Evolutionary conservation across 2,888 invertebrate genomes (phyloP), one percentile per base, ranked within the genome.

Genomic region (Cyclophora albipunctata): DNA sequence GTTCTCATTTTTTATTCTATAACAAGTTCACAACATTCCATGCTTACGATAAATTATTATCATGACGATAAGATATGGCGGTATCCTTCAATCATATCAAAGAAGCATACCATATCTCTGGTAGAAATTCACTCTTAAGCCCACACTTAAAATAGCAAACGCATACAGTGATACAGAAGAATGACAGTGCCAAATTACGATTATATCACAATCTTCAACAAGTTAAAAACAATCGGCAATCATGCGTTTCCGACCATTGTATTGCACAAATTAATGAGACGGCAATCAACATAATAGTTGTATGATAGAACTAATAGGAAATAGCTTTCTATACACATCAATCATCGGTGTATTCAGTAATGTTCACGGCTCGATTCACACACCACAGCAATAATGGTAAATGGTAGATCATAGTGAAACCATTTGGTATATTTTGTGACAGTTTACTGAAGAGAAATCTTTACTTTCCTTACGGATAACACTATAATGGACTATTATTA

Each of bases 301-400:
- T 64, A 58, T 58, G 67, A 69, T 68, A 72, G 64, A 60, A 64
- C 63, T 75, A 74, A 74, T 67, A 66, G 66, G 69, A 69, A 71
- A 65, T 64, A 69, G 77, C 85, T 86, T 86, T 86, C 85, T 81
- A 84, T 64, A 63, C 77, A 63, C 78, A 83, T 85, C 81, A 75
- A 83, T 85, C 83, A 82, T 63, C 59, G 62, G 72, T 64, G 73
- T 66, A 64, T 66, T 72, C 67, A 70, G 69, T 71, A 71, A 69
- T 69, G 77, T 80, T 75, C 73, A 75, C 69, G 76, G 70, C 69
- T 77, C 72, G 75, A 71, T 79, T 78, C 82, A 80, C 78, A 79
- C 69, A 60, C 64, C 71, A 68, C 63, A 63, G 58, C 73, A 73
- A 73, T 76, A 75, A 75, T 68, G 67, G 62, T 62, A 62, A 66